Percentiles rank a stretch among this genome's conserved stretches.
Conservation (phyloP, 2,113 vertebrate genomes). For the Lophotis ruficrista region DNA sequence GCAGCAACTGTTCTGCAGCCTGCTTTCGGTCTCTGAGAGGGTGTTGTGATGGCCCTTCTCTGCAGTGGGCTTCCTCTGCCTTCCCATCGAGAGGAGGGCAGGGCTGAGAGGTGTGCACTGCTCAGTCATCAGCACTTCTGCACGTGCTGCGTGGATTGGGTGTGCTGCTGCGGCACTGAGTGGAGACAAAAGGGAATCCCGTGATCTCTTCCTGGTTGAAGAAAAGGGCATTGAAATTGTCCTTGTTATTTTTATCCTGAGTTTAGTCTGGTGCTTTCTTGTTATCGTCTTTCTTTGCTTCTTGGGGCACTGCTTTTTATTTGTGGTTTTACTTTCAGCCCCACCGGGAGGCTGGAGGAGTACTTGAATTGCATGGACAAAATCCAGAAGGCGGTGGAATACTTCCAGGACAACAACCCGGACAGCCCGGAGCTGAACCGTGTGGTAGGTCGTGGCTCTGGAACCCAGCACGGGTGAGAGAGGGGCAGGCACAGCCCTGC, state of each 20-base stretch:
- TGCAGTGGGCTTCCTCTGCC: not conserved
- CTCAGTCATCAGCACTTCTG: not conserved
- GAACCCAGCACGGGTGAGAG: not conserved
- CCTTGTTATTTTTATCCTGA: not conserved
- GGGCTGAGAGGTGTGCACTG: not conserved
- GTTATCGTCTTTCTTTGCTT: not conserved
- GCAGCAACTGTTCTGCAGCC: not conserved
- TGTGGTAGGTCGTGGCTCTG: constrained; percentile 79
- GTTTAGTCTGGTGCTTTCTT: not conserved
- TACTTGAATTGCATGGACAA: constrained; percentile 93
- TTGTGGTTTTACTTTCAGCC: constrained; percentile 74
- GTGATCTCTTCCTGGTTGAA: not conserved
- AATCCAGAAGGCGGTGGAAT: constrained; percentile 98
- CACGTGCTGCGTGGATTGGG: not conserved
- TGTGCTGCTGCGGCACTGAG: not conserved
- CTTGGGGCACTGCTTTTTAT: not conserved
- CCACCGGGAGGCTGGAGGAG: constrained; percentile 91
- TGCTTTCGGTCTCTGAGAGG: not conserved
- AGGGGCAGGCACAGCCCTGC: not conserved
- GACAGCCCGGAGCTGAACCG: constrained; percentile 97
- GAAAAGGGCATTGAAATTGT: not conserved
- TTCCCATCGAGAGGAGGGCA: not conserved
- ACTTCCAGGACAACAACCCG: constrained; percentile 97
- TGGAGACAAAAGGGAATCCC: not conserved
- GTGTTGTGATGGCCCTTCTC: not conserved